Conservation (phyloP, 2,797 vertebrate genomes). For the Pseudochirops corinnae region DNA sequence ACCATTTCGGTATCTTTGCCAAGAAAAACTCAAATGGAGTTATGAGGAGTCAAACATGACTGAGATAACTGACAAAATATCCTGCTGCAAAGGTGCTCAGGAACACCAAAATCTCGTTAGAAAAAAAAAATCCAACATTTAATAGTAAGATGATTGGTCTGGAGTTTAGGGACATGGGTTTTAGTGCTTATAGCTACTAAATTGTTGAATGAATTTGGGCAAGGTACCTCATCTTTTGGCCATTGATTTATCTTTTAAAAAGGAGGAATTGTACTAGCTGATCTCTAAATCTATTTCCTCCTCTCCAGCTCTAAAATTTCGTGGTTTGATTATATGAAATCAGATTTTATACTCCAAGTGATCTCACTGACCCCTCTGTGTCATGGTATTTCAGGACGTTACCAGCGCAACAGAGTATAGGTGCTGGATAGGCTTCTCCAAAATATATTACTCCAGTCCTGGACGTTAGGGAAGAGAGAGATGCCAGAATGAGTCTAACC, state of each 20-base stretch:
- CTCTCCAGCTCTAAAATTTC: background rate
- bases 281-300: background rate
- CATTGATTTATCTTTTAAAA: background rate
- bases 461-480: background rate
- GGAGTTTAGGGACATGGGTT: background rate
- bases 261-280: background rate
- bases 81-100: background rate
- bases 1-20: background rate
- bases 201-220: background rate
- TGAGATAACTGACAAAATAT: background rate
- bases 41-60: background rate
- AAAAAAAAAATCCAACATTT: background rate
- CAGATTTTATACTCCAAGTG: background rate
- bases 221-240: background rate
- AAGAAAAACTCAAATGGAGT: background rate
- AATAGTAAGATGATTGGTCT: background rate
- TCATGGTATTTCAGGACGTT: background rate
- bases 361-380: background rate
- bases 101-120: background rate
- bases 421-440: background rate
- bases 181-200: background rate
- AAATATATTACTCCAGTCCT: background rate
- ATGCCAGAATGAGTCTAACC: background rate
- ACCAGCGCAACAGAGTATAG: background rate
- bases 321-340: background rate